Evolutionary conservation across 2,113 vertebrate genomes (phyloP).

Genomic region (Arizona elegans): DNA sequence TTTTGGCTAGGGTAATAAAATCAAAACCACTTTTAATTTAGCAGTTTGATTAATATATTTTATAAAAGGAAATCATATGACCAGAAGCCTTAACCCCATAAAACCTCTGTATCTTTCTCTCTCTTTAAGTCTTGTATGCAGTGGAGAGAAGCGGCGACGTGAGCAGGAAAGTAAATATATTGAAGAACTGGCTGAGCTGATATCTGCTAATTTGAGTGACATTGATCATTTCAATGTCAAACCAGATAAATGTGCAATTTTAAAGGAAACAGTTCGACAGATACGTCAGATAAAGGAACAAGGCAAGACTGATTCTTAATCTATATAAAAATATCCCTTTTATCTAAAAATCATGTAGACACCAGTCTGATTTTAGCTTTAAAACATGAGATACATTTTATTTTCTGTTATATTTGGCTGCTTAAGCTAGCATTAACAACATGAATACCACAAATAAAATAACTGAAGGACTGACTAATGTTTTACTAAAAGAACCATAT

Average conservation of each 20-base stretch:
- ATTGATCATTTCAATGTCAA: conserved; percentile 99
- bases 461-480: neutral
- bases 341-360: neutral
- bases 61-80: neutral
- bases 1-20: neutral
- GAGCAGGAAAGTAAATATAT: conserved; percentile 99
- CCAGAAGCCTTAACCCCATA: neutral
- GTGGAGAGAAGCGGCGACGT: conserved; percentile 92
- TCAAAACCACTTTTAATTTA: neutral
- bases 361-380: neutral
- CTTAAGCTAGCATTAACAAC: neutral
- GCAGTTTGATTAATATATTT: neutral
- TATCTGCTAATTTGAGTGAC: conserved; percentile 97
- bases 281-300: conserved; percentile 99
- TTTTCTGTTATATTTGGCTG: neutral
- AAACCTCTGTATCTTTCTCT: conserved; percentile 14
- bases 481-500: neutral
- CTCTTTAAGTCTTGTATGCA: conserved; percentile 70
- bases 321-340: conserved; percentile 3
- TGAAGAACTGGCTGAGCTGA: conserved; percentile 96
- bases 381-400: neutral
- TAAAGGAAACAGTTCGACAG: conserved; percentile 98
- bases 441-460: neutral
- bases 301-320: conserved; percentile 73
- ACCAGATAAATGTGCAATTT: conserved; percentile 98